phyloP scores from a whole-genome alignment of 2,113 vertebrate species.

The Tachysurus fulvidraco region DNA sequence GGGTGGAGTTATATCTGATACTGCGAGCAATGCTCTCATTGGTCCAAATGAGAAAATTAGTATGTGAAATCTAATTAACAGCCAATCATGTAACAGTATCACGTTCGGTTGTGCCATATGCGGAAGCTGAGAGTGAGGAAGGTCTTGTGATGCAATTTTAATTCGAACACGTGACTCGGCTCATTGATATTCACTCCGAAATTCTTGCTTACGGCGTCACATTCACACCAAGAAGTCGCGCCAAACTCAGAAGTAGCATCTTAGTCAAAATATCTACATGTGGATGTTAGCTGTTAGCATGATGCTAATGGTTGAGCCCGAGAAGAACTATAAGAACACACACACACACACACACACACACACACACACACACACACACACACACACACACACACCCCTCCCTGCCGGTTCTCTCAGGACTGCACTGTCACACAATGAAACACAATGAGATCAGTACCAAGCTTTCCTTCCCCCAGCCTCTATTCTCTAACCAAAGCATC shows the following conservation, averaged over 20 bases:
- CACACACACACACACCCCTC: background rate
- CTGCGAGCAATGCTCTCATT: background rate
- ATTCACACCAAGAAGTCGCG: no score
- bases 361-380: no score
- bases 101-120: no score
- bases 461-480: conserved; percentile 38
- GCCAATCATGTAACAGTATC: no score
- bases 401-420: background rate
- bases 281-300: background rate
- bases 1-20: background rate
- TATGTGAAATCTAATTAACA: background rate
- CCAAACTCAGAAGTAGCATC: no score
- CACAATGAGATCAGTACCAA: conserved; percentile 30
- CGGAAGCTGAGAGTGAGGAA: no score
- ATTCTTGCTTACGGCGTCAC: no score
- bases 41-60: background rate
- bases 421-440: conserved; percentile 25
- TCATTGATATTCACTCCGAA: no score
- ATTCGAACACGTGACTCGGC: no score
- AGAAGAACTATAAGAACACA: conserved; percentile 25
- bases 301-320: background rate
- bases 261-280: background rate
- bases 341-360: background rate
- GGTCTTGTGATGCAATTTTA: no score
- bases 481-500: conserved; percentile 26